phyloP scores from a whole-genome alignment of 2,113 vertebrate genomes.

The Hippolais icterina region DNA sequence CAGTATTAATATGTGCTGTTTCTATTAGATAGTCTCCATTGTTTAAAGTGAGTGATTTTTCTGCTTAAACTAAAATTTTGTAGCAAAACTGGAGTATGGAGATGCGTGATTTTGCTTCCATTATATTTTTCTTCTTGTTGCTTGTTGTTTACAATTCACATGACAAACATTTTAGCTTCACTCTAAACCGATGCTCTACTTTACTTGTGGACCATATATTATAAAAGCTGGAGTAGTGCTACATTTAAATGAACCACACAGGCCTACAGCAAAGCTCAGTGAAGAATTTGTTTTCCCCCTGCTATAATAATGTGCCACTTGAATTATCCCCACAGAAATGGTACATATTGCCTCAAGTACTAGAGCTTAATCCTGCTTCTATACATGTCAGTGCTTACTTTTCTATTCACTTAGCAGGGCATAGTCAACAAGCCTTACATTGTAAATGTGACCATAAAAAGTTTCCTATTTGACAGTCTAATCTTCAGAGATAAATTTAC shows the following conservation, averaged over 20 bases:
- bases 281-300: background rate
- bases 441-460: background rate
- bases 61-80: slow-evolving; percentile 18
- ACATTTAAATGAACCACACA: slow-evolving; percentile 43
- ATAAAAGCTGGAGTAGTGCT: background rate
- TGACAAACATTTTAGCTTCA: slow-evolving; percentile 43
- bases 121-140: slow-evolving; percentile 31
- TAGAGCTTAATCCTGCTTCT: background rate
- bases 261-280: slow-evolving; percentile 22
- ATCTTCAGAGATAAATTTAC: slow-evolving; percentile 1
- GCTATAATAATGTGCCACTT: background rate
- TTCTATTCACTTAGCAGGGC: background rate
- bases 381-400: background rate
- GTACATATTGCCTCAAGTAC: background rate
- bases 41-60: slow-evolving; percentile 54
- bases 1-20: slow-evolving; percentile 58
- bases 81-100: background rate
- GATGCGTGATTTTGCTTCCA: background rate
- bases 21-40: slow-evolving; percentile 45
- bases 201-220: slow-evolving; percentile 23
- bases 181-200: slow-evolving; percentile 39
- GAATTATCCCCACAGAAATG: slow-evolving; percentile 1
- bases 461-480: background rate
- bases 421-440: background rate
- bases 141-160: slow-evolving; percentile 42